A percentile compares a stretch with the other conserved stretches of the same genome.
Conservation (phyloP, 2,113 vertebrate species). For the Catharus bicknelli region DNA sequence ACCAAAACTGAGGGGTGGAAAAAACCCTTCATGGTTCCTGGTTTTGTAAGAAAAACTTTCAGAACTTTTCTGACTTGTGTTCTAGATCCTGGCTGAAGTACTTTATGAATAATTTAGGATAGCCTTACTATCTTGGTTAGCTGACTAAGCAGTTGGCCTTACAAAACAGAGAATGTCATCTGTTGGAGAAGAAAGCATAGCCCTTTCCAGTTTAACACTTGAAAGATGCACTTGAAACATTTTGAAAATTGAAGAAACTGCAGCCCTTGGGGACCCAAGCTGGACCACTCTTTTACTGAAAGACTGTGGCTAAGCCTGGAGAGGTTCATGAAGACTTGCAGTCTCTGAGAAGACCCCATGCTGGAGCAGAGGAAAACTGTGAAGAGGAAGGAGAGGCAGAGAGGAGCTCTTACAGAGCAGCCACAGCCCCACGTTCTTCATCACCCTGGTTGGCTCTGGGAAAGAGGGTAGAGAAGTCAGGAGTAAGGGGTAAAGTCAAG, state of each 20-base stretch:
- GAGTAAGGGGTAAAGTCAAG: neutral
- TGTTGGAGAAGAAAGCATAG: neutral
- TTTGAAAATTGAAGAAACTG: neutral
- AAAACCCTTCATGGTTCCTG: rapidly evolving
- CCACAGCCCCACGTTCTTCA: neutral
- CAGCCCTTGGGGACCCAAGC: rapidly evolving
- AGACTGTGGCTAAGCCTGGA: rapidly evolving
- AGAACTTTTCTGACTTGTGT: neutral
- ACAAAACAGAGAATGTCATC: neutral
- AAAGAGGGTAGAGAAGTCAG: neutral
- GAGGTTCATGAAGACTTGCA: neutral
- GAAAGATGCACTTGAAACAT: neutral
- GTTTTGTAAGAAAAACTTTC: neutral
- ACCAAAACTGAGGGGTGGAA: rapidly evolving
- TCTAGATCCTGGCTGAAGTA: neutral
- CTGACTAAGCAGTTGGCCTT: neutral
- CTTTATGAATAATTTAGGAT: neutral
- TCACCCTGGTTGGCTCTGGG: rapidly evolving
- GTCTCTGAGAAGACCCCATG: rapidly evolving
- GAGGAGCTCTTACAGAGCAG: neutral
- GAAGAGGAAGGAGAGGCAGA: rapidly evolving
- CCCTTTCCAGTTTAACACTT: neutral
- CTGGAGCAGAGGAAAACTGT: neutral
- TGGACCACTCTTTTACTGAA: neutral
- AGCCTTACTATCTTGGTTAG: neutral